Evolutionary conservation across 2,113 vertebrate species (phyloP), one percentile per base, ranked within the genome.

Genomic region (Cisticola juncidis): DNA sequence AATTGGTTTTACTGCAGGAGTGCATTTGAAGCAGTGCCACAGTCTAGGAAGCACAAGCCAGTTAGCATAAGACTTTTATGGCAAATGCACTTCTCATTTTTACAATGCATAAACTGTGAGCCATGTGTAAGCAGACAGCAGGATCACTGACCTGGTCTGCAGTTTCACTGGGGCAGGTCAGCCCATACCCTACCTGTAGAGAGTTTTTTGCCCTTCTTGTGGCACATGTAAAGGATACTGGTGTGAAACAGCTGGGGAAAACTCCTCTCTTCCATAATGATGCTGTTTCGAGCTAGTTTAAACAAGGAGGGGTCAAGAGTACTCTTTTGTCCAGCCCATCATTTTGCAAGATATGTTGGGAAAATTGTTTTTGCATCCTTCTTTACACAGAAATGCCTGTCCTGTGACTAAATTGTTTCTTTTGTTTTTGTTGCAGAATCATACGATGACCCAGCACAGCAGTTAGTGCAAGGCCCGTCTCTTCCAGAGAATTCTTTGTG

Each of bases 381-480:
- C 36, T 83, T 72, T 25, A 9, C 62, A 11, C 44, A 85, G 57
- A 83, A 96, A 79, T 88, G 72, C 73, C 81, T 78, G 36, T 70
- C 54, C 42, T 68, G 48, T 88, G 61, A 82, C 88, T 96, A 93
- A 97, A 10, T 79, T 78, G 25, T 88, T 71, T 94, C 96, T 94
- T 95, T 95, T 94, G 58, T 96, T 95, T 97, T 89, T 86, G 64
- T 98, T 98, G 64, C 98, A 99, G 99, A 99, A 99, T 95, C 99
- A 99, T 98, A 99, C 99, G 94, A 98, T 99, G 99, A 99, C 99
- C 97, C 99, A 99, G 97, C 99, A 99, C 98, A 99, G 98, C 99
- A 99, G 99, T 98, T 99, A 99, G 99, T 99, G 97, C 98, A 98
- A 97, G 97, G 96, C 96, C 88, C 33, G 20, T 90, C 97, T 96